Conservation (phyloP, 2,113 vertebrate species). For the Hyla sarda region DNA sequence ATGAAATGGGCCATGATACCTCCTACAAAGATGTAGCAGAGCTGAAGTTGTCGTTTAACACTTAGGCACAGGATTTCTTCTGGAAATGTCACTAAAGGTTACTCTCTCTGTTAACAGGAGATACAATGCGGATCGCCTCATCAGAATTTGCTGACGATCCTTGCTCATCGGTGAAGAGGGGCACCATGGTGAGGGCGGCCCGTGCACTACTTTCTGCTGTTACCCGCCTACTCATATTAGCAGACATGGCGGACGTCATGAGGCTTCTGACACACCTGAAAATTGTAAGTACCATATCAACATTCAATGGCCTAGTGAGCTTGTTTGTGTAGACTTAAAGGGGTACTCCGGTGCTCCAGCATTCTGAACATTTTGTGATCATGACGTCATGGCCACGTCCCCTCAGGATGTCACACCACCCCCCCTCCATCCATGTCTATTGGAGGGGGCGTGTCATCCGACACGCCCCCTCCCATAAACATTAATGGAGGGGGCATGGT, state of each 20-base stretch:
- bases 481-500: too few relatives aligned
- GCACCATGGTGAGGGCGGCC: slow-evolving; percentile 96
- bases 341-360: too few relatives aligned
- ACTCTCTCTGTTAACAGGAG: slow-evolving; percentile 74
- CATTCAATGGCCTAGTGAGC: too few relatives aligned
- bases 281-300: slow-evolving; percentile 80
- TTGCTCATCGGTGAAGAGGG: slow-evolving; percentile 94
- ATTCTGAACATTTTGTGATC: too few relatives aligned
- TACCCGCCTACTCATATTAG: slow-evolving; percentile 95
- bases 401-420: too few relatives aligned
- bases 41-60: too few relatives aligned
- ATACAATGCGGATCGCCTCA: slow-evolving; percentile 92
- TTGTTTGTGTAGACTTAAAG: not conserved
- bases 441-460: too few relatives aligned
- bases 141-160: slow-evolving; percentile 97
- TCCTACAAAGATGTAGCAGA: not conserved
- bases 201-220: slow-evolving; percentile 94
- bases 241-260: slow-evolving; percentile 99
- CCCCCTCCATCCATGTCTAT: too few relatives aligned
- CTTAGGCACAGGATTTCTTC: not conserved
- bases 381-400: too few relatives aligned
- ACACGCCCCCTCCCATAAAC: too few relatives aligned
- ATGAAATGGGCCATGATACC: not conserved
- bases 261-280: slow-evolving; percentile 95
- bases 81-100: not conserved